A percentile compares a stretch with the other conserved stretches of the same genome.
Evolutionary conservation across 1,140 invertebrate species (phyloP).

Genomic region (Heliconius hermathena): DNA sequence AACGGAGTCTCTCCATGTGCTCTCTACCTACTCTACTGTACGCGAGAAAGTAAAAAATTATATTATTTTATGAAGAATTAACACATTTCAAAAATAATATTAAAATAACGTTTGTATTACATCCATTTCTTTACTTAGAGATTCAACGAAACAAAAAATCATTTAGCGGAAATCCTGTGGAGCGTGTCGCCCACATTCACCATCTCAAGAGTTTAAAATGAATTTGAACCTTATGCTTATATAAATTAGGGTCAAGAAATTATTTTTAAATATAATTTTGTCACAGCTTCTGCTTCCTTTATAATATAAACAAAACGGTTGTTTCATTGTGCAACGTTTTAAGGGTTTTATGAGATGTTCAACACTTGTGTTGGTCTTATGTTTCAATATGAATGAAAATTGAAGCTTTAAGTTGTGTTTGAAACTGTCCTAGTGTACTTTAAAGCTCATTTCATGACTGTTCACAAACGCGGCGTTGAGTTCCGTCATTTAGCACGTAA

Average conservation of each 20-base stretch:
- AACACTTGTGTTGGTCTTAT: neutral
- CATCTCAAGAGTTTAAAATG: neutral
- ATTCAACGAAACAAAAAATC: neutral
- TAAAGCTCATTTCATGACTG: no score
- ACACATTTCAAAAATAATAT: neutral
- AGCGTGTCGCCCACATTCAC: constrained; percentile 10
- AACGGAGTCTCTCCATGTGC: no score
- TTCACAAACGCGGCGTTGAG: neutral
- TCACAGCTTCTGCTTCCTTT: constrained; percentile 1
- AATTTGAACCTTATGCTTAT: neutral
- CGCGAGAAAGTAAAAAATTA: no score
- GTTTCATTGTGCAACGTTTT: neutral
- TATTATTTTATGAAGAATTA: no score
- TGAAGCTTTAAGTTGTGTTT: no score
- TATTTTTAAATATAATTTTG: constrained; percentile 1
- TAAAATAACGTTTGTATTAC: neutral
- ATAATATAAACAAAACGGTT: neutral
- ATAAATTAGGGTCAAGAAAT: neutral
- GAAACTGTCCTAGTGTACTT: no score
- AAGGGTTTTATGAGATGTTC: neutral
- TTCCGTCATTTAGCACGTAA: neutral
- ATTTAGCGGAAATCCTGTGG: constrained; percentile 3
- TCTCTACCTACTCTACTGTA: no score
- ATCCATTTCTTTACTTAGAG: neutral
- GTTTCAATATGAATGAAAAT: no score